A percentile compares a stretch with the other conserved stretches of the same genome.
Conservation (phyloP, 2,888 invertebrate genomes). For the Slavum lentiscoides region DNA sequence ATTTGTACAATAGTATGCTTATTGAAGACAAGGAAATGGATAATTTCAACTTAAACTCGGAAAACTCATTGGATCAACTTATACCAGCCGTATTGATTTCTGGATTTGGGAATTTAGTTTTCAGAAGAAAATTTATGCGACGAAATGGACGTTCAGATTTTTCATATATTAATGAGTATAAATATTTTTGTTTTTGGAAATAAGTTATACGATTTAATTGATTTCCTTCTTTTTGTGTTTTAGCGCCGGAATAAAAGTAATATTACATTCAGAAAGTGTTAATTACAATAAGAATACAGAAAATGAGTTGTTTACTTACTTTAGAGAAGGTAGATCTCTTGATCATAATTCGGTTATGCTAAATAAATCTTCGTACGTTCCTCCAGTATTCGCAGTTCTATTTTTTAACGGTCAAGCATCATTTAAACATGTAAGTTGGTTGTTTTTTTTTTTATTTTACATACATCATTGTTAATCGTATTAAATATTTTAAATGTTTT, state of each 20-base stretch:
- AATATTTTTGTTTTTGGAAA: not conserved
- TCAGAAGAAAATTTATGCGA: conserved; percentile 35
- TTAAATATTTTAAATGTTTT: conserved; percentile 54
- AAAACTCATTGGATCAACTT: conserved; percentile 32
- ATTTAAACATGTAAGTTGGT: conserved; percentile 56
- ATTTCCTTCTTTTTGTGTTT: conserved; percentile 44
- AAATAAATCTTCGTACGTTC: conserved; percentile 66
- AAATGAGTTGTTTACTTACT: conserved; percentile 64
- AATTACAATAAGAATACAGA: conserved; percentile 64
- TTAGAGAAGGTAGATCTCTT: conserved; percentile 65
- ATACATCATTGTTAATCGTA: conserved; percentile 11
- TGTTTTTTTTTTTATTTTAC: conserved; percentile 14
- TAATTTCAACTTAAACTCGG: conserved; percentile 7
- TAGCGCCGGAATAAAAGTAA: conserved; percentile 66
- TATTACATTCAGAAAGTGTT: conserved; percentile 69
- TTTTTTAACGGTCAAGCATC: conserved; percentile 61
- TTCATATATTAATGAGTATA: conserved; percentile 48
- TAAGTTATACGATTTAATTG: not conserved
- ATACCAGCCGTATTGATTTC: conserved; percentile 36
- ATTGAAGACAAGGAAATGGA: conserved; percentile 28
- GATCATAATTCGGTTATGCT: conserved; percentile 65
- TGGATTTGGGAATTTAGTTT: conserved; percentile 48
- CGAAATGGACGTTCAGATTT: conserved; percentile 21
- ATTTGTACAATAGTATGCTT: conserved; percentile 46
- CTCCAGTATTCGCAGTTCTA: conserved; percentile 66